These are phyloP conservation scores for Pimpla rufipes DNA, from an alignment of 2,888 invertebrate genomes.

Conservation along the genomic window DNA sequence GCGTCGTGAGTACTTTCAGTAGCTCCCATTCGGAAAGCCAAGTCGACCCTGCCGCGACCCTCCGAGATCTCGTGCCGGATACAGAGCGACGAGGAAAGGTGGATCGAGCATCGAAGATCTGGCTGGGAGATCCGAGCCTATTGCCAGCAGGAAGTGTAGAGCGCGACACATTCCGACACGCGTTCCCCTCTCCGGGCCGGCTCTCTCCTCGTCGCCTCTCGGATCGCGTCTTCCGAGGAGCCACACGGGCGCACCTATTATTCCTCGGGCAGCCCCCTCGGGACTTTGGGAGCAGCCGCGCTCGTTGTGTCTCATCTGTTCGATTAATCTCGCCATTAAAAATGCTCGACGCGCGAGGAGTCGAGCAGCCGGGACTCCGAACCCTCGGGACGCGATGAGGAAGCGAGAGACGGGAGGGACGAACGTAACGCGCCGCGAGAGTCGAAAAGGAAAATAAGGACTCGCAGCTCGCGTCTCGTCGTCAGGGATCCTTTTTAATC, in stretches of 20 bases:
- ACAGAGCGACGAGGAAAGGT: constrained; percentile 46
- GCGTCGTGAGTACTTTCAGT: not conserved
- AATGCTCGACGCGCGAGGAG: not conserved
- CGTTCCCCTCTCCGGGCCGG: constrained; percentile 49
- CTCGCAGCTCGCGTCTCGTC: constrained; percentile 14
- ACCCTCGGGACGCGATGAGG: not conserved
- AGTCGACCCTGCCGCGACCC: constrained; percentile 12
- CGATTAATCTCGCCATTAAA: constrained; percentile 47
- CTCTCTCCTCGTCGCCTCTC: not conserved
- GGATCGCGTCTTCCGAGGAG: too few species aligned
- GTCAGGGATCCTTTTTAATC: constrained; percentile 55
- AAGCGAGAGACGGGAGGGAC: constrained; percentile 4
- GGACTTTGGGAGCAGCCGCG: constrained; percentile 1
- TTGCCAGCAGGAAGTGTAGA: constrained; percentile 47
- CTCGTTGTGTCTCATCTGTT: constrained; percentile 21
- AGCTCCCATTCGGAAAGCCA: not conserved
- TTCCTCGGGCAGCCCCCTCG: not conserved
- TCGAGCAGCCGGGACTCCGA: not conserved
- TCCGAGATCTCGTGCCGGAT: constrained; percentile 44
- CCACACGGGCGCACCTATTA: not conserved
- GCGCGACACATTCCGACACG: constrained; percentile 30
- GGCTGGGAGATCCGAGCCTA: constrained; percentile 33
- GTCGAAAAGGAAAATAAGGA: not conserved
- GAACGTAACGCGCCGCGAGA: constrained; percentile 6
- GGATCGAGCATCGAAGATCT: constrained; percentile 47